Base-by-base conservation (phyloP, 2,113 vertebrate genomes). In the Strix aluco region DNA sequence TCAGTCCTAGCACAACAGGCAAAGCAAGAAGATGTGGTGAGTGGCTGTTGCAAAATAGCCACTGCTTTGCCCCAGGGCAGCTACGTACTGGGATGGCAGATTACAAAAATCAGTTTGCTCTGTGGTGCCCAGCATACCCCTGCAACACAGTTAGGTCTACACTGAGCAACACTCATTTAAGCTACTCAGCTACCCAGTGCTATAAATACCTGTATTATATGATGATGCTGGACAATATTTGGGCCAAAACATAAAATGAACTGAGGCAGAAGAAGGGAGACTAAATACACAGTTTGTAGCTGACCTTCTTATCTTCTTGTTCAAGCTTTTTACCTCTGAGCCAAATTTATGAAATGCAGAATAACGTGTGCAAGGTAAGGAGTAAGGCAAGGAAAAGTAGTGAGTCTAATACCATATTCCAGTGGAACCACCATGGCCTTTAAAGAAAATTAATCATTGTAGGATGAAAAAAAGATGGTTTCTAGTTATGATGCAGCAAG, bases 281-380 rank as follows among this genome's bases (percentile, higher is more conserved):
- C 29, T 75, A 80, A 89, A 91, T 22, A 81, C 11, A 42, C 26
- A 46, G 36, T 29, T 21, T 42, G 71, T 26, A 79, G 61, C 72
- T 84, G 81, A 81, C 62, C 46, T 66, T 51, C 17, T 59, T 90
- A 40, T 95, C 89, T 94, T 93, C 30, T 32, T 70, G 19, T 70
- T 94, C 57, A 42, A 66, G 84, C 32, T 88, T 94, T 96, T 97
- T 71, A 94, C 21, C 55, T 78, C 83, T 72, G 71, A 94, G 75
- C 44, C 58, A 90, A 73, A 55, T 62, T 86, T 69, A 72, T 77
- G 88, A 77, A 91, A 94, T 78, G 49, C 40, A 80, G 78, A 84
- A 58, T 55, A 87, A 81, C 46, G 77, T 34, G 40, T 7, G 6
- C 9, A 26, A 58, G 20, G 44, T 44, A 44, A 44, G 44, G 44